These are phyloP conservation scores for Pelagia noctiluca DNA, from an alignment of 30 jellyfish, hydroid and myxozoan species.

Conservation along the genomic window DNA sequence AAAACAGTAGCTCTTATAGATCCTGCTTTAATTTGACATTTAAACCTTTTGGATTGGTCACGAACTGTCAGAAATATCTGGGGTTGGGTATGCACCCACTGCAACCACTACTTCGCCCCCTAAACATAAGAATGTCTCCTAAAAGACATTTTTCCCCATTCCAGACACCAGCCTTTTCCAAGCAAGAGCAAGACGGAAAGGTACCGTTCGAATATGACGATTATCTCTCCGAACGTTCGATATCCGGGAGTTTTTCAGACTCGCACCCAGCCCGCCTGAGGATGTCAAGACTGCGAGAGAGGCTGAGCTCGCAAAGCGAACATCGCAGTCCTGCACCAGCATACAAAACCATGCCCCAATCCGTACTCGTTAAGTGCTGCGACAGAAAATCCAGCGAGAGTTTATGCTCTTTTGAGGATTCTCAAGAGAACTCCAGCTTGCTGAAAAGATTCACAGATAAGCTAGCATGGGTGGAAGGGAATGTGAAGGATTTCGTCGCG, in stretches of 20 bases:
- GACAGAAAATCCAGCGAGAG: constrained; percentile 24
- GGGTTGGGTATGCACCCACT: too few species aligned
- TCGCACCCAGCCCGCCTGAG: constrained; percentile 17
- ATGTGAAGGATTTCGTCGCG: constrained; percentile 71
- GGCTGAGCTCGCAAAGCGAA: constrained; percentile 20
- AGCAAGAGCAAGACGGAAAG: neutral
- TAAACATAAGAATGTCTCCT: too few species aligned
- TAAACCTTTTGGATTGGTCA: too few species aligned
- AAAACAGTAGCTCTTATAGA: too few species aligned
- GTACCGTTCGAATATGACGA: constrained; percentile 20
- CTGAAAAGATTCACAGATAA: constrained; percentile 37
- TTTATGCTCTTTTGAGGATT: constrained; percentile 4
- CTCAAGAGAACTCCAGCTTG: neutral
- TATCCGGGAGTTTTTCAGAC: neutral
- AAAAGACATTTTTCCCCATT: too few species aligned
- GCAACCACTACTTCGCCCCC: too few species aligned
- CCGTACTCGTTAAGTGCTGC: constrained; percentile 34
- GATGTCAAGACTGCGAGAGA: constrained; percentile 25
- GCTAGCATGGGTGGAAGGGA: constrained; percentile 57
- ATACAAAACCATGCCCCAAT: constrained; percentile 31
- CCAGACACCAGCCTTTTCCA: constrained; percentile 17
- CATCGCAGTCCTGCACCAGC: constrained; percentile 21
- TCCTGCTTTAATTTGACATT: too few species aligned
- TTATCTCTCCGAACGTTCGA: neutral
- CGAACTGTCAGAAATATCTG: too few species aligned